These are phyloP conservation scores for Luscinia megarhynchos DNA, from an alignment of 2,797 vertebrate genomes.

Conservation along the genomic window DNA sequence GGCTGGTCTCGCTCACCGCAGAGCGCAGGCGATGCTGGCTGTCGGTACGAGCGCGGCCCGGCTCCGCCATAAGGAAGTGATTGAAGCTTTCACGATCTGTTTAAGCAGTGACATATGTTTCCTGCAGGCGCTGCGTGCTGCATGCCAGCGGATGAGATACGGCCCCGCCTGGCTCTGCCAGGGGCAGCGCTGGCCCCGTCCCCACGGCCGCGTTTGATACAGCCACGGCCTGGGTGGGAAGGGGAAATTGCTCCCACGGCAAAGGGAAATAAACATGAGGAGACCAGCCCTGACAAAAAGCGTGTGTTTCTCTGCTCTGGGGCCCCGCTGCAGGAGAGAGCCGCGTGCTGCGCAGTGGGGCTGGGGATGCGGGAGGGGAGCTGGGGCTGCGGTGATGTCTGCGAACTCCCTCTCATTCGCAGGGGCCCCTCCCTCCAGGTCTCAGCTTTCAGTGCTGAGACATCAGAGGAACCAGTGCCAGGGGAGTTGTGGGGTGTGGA, in stretches of 20 bases:
- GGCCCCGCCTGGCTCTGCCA: constrained; percentile 13
- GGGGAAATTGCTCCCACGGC: constrained; percentile 29
- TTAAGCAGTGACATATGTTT: constrained; percentile 74
- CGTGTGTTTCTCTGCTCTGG: neutral
- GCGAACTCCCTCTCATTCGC: neutral
- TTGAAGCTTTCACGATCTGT: constrained; percentile 72
- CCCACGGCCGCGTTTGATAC: neutral
- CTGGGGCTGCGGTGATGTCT: neutral
- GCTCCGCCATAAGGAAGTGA: constrained; percentile 68
- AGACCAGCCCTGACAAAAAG: constrained; percentile 34
- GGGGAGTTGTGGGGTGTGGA: accelerated
- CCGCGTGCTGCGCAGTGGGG: neutral
- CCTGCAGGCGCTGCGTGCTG: constrained; percentile 60
- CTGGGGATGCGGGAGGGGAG: neutral
- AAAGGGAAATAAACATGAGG: constrained; percentile 58
- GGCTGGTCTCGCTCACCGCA: accelerated
- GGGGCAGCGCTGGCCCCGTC: constrained; percentile 24
- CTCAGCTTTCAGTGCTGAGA: neutral
- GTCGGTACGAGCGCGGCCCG: neutral
- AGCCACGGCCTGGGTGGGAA: constrained; percentile 37
- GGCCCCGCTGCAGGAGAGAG: neutral
- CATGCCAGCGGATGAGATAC: constrained; percentile 48
- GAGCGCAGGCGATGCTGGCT: neutral
- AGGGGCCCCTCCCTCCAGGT: neutral
- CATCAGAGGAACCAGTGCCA: neutral